Percentiles rank a stretch among this genome's conserved stretches.
phyloP scores from a whole-genome alignment of 1,140 invertebrate species.

The Cyphomyrmex costatus region DNA sequence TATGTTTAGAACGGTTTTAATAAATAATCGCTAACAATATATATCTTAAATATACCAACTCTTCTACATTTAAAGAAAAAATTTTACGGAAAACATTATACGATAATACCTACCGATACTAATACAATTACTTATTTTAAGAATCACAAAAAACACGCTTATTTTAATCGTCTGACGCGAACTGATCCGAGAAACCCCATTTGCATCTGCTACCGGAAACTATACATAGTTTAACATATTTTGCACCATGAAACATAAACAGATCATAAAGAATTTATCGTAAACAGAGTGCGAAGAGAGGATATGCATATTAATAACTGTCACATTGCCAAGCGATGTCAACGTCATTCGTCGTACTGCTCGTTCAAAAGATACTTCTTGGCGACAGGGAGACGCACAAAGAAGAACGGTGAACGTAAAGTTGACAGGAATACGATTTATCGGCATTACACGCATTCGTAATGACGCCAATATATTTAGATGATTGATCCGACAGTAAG shows the following conservation, averaged over 20 bases:
- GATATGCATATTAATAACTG: conserved; percentile 67
- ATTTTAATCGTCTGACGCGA: neutral
- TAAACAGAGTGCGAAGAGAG: conserved; percentile 13
- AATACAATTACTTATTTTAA: conserved; percentile 4
- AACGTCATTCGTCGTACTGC: conserved; percentile 52
- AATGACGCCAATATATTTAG: conserved; percentile 66
- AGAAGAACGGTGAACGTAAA: conserved; percentile 48
- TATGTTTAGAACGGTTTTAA: neutral
- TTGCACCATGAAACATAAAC: conserved; percentile 33
- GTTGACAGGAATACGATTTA: conserved; percentile 68
- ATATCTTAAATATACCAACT: neutral
- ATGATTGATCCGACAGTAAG: conserved; percentile 49
- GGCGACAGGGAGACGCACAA: conserved; percentile 28
- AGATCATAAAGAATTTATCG: conserved; percentile 31
- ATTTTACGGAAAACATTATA: neutral
- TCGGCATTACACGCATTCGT: conserved; percentile 40
- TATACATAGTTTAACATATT: neutral
- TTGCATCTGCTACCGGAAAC: neutral
- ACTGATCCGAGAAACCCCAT: neutral
- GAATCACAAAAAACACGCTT: neutral
- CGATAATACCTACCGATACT: neutral
- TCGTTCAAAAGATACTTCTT: conserved; percentile 15
- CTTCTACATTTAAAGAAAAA: neutral
- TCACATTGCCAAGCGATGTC: conserved; percentile 61
- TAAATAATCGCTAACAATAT: neutral